Evolutionary conservation across 2,888 invertebrate species (phyloP), one percentile per base, ranked within the genome.

Genomic region (Pinctada fucata): DNA sequence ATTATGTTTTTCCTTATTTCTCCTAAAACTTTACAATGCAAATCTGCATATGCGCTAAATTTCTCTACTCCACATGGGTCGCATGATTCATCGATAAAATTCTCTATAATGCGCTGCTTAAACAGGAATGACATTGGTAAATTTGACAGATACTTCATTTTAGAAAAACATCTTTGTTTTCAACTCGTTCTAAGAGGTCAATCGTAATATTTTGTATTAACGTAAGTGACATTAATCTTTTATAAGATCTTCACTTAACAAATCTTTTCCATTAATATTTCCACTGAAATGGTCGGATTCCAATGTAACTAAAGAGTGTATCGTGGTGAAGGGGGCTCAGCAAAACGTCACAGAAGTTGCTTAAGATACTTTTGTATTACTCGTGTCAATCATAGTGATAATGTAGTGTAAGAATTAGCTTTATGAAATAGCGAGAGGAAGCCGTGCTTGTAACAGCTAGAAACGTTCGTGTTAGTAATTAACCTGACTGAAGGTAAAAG

Each of bases 181-280:
- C 58, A 8, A 52, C 10, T 52, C 58, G 5, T 52, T 52, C 6
- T 10, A 52, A 8, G 58, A 52, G 58, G 58, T 52, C 58, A 52
- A 10, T 52, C 58, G 6, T 52, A 10, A 52, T 52, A 52, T 68
- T 68, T 45, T 6, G 45, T 68, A n/a, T 45, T 45, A 6, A 45
- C 3, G 68, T 68, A 31, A 31, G 5, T 68, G 68, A 68, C 68
- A 68, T 68, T 68, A 68, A 68, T 68, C 68, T 68, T 68, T 68
- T 68, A 45, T 10, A 68, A 68, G 45, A 45, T 45, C 68, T 10
- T 31, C 68, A 68, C 45, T 68, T 5, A 45, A 68, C 68, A 68
- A 31, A 10, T 68, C 16, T 68, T 68, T 68, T 45, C 68, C 68
- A 68, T 68, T 68, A 68, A 31, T 45, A 68, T n/a, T 68, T 68